Percentiles rank a stretch among this genome's conserved stretches.
Conservation (phyloP, 2,888 invertebrate species). For the Protula sp. region DNA sequence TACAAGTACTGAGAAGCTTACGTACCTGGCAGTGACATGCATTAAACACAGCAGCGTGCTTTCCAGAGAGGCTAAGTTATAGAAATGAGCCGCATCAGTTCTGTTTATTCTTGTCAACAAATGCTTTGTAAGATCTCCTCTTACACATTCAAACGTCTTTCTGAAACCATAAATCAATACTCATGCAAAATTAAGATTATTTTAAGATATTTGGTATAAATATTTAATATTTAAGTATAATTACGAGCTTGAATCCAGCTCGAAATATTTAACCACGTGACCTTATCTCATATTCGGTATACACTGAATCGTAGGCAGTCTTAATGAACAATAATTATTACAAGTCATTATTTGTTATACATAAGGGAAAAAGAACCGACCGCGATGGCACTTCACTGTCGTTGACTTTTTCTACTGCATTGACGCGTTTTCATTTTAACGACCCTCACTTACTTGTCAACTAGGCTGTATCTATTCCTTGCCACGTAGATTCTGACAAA, state of each 20-base stretch:
- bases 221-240: too few relatives aligned
- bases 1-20: too few relatives aligned
- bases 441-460: constrained; percentile 35
- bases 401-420: too few relatives aligned
- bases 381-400: too few relatives aligned
- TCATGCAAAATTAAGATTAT: background rate
- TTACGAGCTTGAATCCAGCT: too few relatives aligned
- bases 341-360: too few relatives aligned
- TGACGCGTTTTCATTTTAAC: too few relatives aligned
- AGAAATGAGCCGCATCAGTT: constrained; percentile 48
- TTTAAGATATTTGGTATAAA: background rate
- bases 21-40: constrained; percentile 50
- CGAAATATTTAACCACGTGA: too few relatives aligned
- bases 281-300: too few relatives aligned
- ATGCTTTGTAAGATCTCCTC: constrained; percentile 37
- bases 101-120: constrained; percentile 40
- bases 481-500: constrained; percentile 32
- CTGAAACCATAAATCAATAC: constrained; percentile 1
- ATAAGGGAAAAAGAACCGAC: too few relatives aligned
- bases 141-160: constrained; percentile 23
- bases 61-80: constrained; percentile 50
- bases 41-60: constrained; percentile 43
- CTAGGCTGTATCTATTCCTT: constrained; percentile 33
- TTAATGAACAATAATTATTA: too few relatives aligned
- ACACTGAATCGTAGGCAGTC: too few relatives aligned